These are phyloP conservation scores for Cryptus viduatorius DNA, from an alignment of 2,888 invertebrate species.

Conservation along the genomic window DNA sequence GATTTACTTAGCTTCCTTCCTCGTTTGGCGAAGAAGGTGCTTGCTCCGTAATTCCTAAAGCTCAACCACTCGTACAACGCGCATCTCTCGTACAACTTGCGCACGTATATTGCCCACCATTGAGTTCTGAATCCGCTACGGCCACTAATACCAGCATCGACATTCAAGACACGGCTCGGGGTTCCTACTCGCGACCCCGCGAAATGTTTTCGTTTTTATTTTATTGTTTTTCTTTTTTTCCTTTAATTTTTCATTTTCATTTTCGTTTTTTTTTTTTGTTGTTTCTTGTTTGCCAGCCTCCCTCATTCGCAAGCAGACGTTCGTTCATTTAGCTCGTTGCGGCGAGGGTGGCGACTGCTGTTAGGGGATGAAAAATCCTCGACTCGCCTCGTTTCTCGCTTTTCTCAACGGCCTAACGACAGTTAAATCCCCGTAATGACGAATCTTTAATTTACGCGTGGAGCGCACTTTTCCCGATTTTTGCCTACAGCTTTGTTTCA, in stretches of 20 bases:
- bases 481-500: background rate
- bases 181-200: slow-evolving; percentile 46
- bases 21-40: slow-evolving; percentile 49
- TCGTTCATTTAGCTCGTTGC: slow-evolving; percentile 54
- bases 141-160: background rate
- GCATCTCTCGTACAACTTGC: slow-evolving; percentile 47
- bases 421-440: background rate
- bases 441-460: background rate
- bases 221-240: slow-evolving; percentile 19
- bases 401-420: background rate
- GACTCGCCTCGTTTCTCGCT: slow-evolving; percentile 21
- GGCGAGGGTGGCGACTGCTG: slow-evolving; percentile 40
- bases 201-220: background rate
- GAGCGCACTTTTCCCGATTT: background rate
- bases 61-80: slow-evolving; percentile 15
- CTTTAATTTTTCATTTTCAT: background rate
- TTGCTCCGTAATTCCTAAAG: slow-evolving; percentile 34
- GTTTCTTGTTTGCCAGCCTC: slow-evolving; percentile 8
- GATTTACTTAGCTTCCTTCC: background rate
- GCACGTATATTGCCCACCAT: slow-evolving; percentile 50
- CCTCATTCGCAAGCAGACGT: slow-evolving; percentile 57
- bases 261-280: background rate
- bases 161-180: slow-evolving; percentile 22
- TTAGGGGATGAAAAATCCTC: slow-evolving; percentile 46
- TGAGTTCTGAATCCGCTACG: slow-evolving; percentile 39